Evolutionary conservation across 1,140 invertebrate genomes (phyloP).

Genomic region (Planococcus citri): DNA sequence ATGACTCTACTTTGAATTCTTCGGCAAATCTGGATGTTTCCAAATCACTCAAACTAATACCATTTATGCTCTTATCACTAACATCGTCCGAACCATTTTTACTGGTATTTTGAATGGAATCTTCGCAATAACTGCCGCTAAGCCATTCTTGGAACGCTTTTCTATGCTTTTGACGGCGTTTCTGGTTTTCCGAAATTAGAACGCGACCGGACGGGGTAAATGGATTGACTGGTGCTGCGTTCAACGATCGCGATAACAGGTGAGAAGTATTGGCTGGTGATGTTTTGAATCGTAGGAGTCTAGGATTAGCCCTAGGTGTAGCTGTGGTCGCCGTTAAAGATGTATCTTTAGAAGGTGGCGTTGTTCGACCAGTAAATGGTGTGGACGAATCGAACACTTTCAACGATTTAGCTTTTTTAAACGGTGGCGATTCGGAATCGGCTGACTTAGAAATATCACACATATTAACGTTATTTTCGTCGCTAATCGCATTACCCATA

Average conservation of each 20-base stretch:
- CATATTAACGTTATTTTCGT: slow-evolving; percentile 3
- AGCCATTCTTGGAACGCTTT: not conserved
- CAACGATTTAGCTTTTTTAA: not conserved
- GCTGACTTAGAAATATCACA: not conserved
- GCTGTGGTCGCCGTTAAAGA: not conserved
- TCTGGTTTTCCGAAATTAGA: not conserved
- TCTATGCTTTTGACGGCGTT: not conserved
- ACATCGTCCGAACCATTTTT: not conserved
- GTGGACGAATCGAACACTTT: not conserved
- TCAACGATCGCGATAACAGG: not conserved
- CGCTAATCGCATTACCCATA: not conserved
- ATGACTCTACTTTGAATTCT: slow-evolving; percentile 28
- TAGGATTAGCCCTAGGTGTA: not conserved
- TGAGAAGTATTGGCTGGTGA: not conserved
- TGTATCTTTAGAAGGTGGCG: not conserved
- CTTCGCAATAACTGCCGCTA: not conserved
- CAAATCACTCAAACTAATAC: slow-evolving; percentile 22
- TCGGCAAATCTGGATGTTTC: slow-evolving; percentile 23
- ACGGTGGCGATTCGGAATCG: not conserved
- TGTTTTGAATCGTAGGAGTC: not conserved
- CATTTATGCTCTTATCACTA: not conserved
- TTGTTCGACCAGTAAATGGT: not conserved
- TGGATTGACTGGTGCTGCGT: slow-evolving; percentile 21
- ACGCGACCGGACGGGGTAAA: slow-evolving; percentile 18
- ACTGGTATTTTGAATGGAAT: not conserved